phyloP scores from a whole-genome alignment of 2,888 invertebrate species.

The Melitaea athalia region DNA sequence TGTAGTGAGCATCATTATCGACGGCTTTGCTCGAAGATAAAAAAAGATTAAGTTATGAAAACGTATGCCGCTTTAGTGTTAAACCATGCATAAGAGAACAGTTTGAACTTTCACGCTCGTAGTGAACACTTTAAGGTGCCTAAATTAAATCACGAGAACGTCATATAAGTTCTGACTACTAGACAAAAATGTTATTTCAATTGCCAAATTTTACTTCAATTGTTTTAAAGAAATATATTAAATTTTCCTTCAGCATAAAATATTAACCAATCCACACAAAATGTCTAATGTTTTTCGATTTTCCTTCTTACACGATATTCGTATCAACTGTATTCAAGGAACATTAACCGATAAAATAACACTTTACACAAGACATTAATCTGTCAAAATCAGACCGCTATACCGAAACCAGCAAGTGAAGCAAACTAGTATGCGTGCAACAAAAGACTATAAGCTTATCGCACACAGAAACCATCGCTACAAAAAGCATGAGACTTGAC shows the following conservation, averaged over 20 bases:
- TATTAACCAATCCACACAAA: constrained; percentile 5
- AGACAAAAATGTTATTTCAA: no score
- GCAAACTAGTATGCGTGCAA: constrained; percentile 66
- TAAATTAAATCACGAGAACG: constrained; percentile 14
- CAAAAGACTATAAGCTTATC: constrained; percentile 55
- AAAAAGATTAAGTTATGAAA: constrained; percentile 67
- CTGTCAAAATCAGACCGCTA: constrained; percentile 44
- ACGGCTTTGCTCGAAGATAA: constrained; percentile 69
- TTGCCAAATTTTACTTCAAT: no score
- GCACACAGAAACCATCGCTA: background rate
- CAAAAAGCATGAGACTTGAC: background rate
- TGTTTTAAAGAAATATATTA: background rate
- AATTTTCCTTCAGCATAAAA: constrained; percentile 5
- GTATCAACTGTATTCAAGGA: constrained; percentile 22
- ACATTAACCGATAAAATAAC: constrained; percentile 36
- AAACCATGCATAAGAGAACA: constrained; percentile 49
- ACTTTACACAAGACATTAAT: constrained; percentile 38
- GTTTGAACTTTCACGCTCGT: constrained; percentile 39
- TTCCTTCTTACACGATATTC: constrained; percentile 11
- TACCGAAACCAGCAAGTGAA: constrained; percentile 54
- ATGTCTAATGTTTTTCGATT: background rate
- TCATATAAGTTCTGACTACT: background rate
- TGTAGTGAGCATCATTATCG: constrained; percentile 72
- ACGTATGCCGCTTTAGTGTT: constrained; percentile 64
- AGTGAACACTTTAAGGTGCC: constrained; percentile 28